Evolutionary conservation across 2,888 invertebrate species (phyloP).

Genomic region (Callosobruchus maculatus): DNA sequence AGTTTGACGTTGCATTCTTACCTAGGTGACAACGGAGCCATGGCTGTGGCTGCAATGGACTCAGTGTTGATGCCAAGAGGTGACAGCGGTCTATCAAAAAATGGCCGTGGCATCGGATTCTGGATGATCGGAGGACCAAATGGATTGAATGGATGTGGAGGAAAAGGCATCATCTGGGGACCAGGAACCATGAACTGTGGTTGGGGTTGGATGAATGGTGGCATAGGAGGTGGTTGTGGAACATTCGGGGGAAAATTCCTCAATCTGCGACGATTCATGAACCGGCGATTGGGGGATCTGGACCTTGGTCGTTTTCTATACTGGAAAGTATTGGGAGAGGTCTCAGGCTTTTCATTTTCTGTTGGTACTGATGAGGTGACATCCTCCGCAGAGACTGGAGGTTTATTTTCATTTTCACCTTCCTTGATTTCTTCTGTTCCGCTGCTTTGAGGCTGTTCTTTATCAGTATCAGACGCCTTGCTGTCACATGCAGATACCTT

Average conservation of each 20-base stretch:
- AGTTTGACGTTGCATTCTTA: not conserved
- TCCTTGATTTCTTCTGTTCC: constrained; percentile 5
- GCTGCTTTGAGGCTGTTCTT: constrained; percentile 7
- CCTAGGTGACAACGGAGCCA: constrained; percentile 45
- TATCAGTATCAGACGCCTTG: constrained; percentile 14
- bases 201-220: constrained; percentile 3
- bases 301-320: constrained; percentile 4
- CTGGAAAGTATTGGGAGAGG: not conserved
- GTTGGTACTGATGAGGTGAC: not conserved
- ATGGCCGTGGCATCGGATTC: constrained; percentile 25
- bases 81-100: constrained; percentile 37
- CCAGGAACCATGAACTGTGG: constrained; percentile 4
- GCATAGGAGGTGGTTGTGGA: not conserved
- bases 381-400: not conserved
- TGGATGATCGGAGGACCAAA: constrained; percentile 17
- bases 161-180: constrained; percentile 9
- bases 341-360: too few relatives aligned
- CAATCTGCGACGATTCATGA: constrained; percentile 3
- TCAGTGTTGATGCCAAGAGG: constrained; percentile 42
- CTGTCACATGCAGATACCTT: constrained; percentile 2
- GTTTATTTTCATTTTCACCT: constrained; percentile 2
- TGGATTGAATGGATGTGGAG: constrained; percentile 13
- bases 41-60: constrained; percentile 28
- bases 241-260: not conserved
- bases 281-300: not conserved